Base-by-base conservation (phyloP, 2,113 vertebrate genomes). In the Noctilio leporinus region DNA sequence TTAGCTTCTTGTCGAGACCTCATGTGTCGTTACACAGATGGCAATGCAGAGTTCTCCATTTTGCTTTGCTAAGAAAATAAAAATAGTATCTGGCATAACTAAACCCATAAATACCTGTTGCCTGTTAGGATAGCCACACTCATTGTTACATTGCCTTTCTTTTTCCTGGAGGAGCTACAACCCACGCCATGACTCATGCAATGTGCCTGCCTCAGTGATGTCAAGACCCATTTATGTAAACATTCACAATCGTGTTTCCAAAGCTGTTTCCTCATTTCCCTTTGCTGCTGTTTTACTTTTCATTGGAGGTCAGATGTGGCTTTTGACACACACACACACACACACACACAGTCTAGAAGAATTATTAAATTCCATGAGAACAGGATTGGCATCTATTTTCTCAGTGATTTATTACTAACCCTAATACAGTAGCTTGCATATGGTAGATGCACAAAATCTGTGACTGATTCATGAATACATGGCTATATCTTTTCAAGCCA, bases 131-230 rank as follows among this genome's bases (percentile, higher is more conserved):
- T 10, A 19, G 75, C 5, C 69, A 4, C 72, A 26, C 89, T 89
- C 95, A 69, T 65, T 86, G 89, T 35, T 65, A 67, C n/a, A 1
- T 73, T 84, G 86, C 86, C 73, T 43, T 73, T 12, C 94, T 57
- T 89, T 38, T 81, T 49, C 69, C 78, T 33, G 43, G 57, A 88
- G 33, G 91, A 75, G 22, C 95, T 96, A 78, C 88, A 92, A 62
- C 78, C 93, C 67, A 93, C 97, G 49, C 89, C 93, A 69, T 97
- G 98, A 97, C 93, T 98, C 94, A 97, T 92, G 80, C 83, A 59
- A 0, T 90, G 75, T 96, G 94, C 96, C 95, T 95, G 77, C 94
- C 93, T 75, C 77, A 81, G 87, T 97, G 94, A 97, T 95, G 96
- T 67, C 51, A 72, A 95, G 95, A 94, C 59, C 95, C 85, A 90